These are phyloP conservation scores for Alouatta palliata DNA, from an alignment of 2,113 vertebrate species.

Conservation along the genomic window DNA sequence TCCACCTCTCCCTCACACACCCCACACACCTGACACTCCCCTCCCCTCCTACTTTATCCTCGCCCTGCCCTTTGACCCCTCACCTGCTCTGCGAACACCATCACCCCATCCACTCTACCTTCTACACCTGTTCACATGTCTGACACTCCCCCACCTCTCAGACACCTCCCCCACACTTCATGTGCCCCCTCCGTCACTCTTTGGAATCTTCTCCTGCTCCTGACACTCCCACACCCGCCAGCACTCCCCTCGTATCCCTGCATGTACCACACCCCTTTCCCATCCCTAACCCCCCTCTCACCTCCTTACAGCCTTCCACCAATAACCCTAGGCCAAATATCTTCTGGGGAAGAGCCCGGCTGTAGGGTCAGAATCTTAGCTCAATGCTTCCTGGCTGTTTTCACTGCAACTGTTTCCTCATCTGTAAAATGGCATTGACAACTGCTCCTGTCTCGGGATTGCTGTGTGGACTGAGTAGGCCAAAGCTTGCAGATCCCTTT, in stretches of 20 bases:
- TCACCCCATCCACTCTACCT: background rate
- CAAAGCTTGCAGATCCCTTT: background rate
- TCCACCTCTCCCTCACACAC: background rate
- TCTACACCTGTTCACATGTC: background rate
- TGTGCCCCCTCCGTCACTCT: background rate
- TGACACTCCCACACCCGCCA: background rate
- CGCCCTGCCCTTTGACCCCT: background rate
- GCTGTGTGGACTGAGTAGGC: background rate
- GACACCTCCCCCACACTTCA: background rate
- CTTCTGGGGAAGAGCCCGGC: background rate
- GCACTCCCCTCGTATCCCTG: background rate
- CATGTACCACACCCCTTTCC: background rate
- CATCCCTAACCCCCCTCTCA: background rate
- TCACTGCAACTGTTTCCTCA: constrained; percentile 11
- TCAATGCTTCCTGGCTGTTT: background rate
- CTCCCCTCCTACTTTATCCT: background rate
- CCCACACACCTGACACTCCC: background rate
- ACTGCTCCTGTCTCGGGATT: background rate
- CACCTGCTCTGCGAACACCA: background rate
- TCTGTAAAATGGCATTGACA: background rate
- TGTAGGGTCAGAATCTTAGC: background rate
- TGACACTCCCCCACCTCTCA: background rate
- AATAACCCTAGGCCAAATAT: background rate
- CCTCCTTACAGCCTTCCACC: background rate
- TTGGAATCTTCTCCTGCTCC: background rate